Base-by-base conservation (phyloP, 1,140 invertebrate species). In the Drosophila neocordata region DNA sequence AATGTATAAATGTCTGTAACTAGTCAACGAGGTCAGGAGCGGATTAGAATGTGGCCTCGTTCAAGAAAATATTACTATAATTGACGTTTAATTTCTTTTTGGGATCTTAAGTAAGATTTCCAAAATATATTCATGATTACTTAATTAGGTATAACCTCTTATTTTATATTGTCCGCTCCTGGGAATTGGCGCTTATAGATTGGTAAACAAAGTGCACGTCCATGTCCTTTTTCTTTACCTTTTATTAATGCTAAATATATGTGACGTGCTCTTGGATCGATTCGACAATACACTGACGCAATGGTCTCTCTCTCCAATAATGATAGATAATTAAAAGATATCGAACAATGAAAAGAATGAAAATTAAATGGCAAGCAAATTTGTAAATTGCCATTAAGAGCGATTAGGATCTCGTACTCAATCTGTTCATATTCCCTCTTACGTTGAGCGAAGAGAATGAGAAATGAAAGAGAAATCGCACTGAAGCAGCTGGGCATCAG, bases 251-350 rank as follows among this genome's bases (percentile, higher is more conserved):
- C 24, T 20, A 31, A 31, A 74, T 68, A 68, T 63, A 68, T 68
- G 79, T 65, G 79, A 82, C 70, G 44, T 64, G 59, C 41, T 1
- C 52, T 62, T 73, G 73, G 38, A 76, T 76, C 73, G 73, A 76
- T 76, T 68, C 57, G 44, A 55, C 62, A 27, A 24, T 63, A 73
- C 62, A 53, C 71, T 82, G 79, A 83, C 74, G 79, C 79, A 82
- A 82, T 77, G 65, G 58, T 41, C 58, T 48, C 58, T 48, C 27
- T 66, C 52, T 67, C 64, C 64, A 57, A 41, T 59, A 44, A 60
- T 68, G 59, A 53, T 56, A 41, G 60, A 62, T 85, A 87, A 87
- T 87, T 87, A 82, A 74, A 87, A 74, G 70, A 62, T 76, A 77
- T 71, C 65, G 66, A 69, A 73, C 65, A 31, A 52, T 31, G 52